Evolutionary conservation across 1,140 invertebrate genomes (phyloP).

Genomic region (Polyergus mexicanus): DNA sequence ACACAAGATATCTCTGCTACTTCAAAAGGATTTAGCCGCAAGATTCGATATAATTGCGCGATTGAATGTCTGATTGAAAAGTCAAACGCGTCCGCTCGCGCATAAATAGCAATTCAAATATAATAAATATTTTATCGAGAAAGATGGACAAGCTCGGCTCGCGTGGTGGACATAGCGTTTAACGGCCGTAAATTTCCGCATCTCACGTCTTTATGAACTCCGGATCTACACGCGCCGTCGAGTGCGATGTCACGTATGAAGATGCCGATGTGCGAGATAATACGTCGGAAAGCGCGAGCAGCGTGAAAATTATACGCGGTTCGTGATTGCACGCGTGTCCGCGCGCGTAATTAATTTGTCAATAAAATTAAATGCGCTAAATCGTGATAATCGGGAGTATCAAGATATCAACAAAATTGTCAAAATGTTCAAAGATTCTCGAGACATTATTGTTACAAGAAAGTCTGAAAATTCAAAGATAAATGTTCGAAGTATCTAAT

Average conservation of each 20-base stretch:
- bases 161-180: conserved; percentile 54
- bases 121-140: conserved; percentile 47
- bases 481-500: conserved; percentile 2
- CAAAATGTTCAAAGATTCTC: neutral
- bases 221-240: conserved; percentile 37
- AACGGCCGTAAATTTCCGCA: conserved; percentile 65
- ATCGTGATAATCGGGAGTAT: neutral
- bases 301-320: conserved; percentile 16
- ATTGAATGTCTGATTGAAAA: conserved; percentile 32
- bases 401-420: neutral
- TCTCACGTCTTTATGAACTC: conserved; percentile 44
- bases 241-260: conserved; percentile 63
- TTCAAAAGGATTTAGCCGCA: conserved; percentile 28
- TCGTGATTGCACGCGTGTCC: conserved; percentile 6
- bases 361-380: conserved; percentile 3
- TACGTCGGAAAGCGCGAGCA: conserved; percentile 40
- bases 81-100: conserved; percentile 50
- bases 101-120: conserved; percentile 58
- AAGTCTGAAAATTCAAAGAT: neutral
- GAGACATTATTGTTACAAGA: neutral
- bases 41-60: conserved; percentile 58
- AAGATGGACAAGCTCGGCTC: conserved; percentile 58
- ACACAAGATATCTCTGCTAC: neutral
- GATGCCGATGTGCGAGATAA: conserved; percentile 66
- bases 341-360: conserved; percentile 11